Evolutionary conservation across 2,113 vertebrate genomes (phyloP), one percentile per base, ranked within the genome.

Genomic region (Meriones unguiculatus): DNA sequence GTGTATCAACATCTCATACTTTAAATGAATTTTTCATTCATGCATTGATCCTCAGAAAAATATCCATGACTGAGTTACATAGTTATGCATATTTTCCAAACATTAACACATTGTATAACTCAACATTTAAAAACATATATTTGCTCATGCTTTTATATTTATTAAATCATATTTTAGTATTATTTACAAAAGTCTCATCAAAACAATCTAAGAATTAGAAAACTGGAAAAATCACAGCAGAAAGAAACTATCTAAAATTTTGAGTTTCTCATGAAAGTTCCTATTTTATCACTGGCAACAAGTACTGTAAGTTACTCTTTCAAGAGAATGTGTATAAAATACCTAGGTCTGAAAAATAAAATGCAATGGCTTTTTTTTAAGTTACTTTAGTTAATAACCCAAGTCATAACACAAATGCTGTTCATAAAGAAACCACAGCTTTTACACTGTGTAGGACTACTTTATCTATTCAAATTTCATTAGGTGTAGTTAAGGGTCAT

Each of bases 131-230:
- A 54, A 90, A 90, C 62, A 59, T 6, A 46, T 59, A 41, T 92
- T 50, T 62, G 35, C 35, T 92, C 11, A 59, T 75, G 22, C 57
- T 50, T 69, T 69, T 54, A 72, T 4, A 64, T 62, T 72, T 65
- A 54, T 86, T 86, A 76, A 73, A 35, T 18, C 25, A 76, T 41
- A 28, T 41, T 35, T 75, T 75, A 92, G 12, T 38, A 75, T 41
- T 38, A 94, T 12, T 87, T 64, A 5, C 17, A 81, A 72, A 59
- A 46, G 11, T 77, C 11, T 65, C 30, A 91, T 59, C 32, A 80
- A 54, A 89, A 90, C 15, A 90, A 3, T 84, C 77, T 88, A 87
- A 82, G 41, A 88, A 96, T 64, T 20, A 86, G 32, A 70, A 95
- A 88, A 15, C 25, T 80, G 8, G 15, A 84, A 75, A 1, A 32